These are phyloP conservation scores for Tetrao urogallus DNA, from an alignment of 2,113 vertebrate genomes.

Conservation along the genomic window DNA sequence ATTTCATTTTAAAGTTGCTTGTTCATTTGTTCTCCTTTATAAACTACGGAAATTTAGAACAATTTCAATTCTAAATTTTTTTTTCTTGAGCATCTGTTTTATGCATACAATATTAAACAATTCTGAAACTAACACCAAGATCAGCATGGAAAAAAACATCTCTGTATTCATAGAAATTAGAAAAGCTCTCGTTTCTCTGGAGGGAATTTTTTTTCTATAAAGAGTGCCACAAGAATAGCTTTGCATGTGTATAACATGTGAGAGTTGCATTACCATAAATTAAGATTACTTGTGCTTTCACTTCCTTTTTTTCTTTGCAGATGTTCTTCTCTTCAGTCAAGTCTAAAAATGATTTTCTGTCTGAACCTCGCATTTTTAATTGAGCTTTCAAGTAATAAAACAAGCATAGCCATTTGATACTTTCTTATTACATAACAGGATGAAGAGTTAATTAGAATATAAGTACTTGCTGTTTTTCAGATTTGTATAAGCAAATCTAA, in stretches of 20 bases:
- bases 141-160: neutral
- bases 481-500: neutral
- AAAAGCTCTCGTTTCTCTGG: neutral
- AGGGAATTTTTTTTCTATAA: neutral
- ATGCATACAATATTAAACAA: neutral
- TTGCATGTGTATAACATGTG: neutral
- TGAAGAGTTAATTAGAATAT: neutral
- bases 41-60: neutral
- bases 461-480: neutral
- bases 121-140: neutral
- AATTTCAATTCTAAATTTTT: conserved; percentile 10
- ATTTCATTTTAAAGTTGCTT: neutral
- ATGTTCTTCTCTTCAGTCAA: neutral
- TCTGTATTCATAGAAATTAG: neutral
- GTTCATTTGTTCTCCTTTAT: neutral
- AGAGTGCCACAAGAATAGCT: neutral
- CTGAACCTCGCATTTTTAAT: neutral
- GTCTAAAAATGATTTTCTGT: neutral
- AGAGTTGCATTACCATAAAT: neutral
- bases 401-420: neutral
- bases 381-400: neutral
- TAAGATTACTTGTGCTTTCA: neutral
- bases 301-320: neutral
- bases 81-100: conserved; percentile 1
- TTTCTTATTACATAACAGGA: neutral